These are phyloP conservation scores for Arion vulgaris DNA, from an alignment of 1,140 invertebrate genomes.

Conservation along the genomic window DNA sequence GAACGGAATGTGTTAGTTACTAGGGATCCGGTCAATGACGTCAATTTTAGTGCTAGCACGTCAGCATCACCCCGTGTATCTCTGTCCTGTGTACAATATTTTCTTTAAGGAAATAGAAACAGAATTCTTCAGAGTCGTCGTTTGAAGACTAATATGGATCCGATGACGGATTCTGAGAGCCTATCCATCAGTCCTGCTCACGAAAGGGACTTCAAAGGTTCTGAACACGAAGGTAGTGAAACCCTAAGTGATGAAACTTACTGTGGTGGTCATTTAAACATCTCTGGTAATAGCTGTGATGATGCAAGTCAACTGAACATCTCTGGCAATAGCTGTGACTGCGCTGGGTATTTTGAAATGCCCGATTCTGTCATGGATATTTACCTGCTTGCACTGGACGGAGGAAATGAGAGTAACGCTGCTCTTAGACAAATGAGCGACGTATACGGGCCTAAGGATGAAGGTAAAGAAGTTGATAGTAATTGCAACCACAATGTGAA, in stretches of 20 bases:
- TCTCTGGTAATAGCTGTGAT: background rate
- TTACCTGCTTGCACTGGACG: constrained; percentile 24
- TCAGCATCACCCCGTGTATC: constrained; percentile 35
- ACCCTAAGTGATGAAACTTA: constrained; percentile 1
- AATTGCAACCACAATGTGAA: constrained; percentile 29
- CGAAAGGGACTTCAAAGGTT: background rate
- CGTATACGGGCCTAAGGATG: background rate
- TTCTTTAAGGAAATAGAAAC: background rate
- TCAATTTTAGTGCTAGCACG: background rate
- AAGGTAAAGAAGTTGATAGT: background rate
- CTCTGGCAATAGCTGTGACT: constrained; percentile 22
- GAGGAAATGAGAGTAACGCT: constrained; percentile 24
- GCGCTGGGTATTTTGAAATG: constrained; percentile 19
- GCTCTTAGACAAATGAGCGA: constrained; percentile 23
- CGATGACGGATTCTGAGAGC: background rate
- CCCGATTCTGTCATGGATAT: constrained; percentile 22
- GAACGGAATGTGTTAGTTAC: background rate
- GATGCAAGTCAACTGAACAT: too few species aligned
- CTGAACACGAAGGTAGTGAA: constrained; percentile 4
- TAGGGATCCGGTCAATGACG: background rate
- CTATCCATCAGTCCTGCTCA: background rate
- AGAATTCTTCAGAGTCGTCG: background rate
- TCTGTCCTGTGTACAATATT: background rate
- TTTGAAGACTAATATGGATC: background rate
- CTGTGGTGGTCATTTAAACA: background rate